phyloP scores from a whole-genome alignment of 2,888 invertebrate genomes.

The Hylaea fasciaria region DNA sequence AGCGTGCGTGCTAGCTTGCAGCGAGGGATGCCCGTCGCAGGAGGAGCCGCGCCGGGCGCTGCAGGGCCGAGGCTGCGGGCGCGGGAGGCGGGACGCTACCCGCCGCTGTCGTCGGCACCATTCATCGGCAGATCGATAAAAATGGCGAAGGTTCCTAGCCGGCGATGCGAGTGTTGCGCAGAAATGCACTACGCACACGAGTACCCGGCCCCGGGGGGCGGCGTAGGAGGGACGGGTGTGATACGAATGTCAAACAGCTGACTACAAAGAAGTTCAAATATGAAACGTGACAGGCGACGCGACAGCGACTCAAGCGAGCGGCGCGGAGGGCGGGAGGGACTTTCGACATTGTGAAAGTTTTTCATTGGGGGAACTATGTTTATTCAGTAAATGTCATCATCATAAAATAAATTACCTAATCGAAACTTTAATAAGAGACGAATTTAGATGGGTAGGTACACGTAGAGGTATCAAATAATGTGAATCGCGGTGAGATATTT shows the following conservation, averaged over 20 bases:
- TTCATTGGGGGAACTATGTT: too few relatives aligned
- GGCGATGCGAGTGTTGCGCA: constrained; percentile 59
- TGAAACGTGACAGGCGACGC: constrained; percentile 37
- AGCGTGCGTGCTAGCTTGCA: constrained; percentile 9
- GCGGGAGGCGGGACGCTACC: constrained; percentile 37
- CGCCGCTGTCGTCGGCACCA: constrained; percentile 41
- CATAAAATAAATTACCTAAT: too few relatives aligned
- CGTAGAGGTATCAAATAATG: too few relatives aligned
- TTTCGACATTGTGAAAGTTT: not conserved
- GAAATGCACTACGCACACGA: constrained; percentile 61
- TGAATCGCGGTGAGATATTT: not conserved
- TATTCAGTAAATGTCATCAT: too few relatives aligned
- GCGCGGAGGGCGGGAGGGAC: not conserved
- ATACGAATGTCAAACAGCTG: constrained; percentile 76
- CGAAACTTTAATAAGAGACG: too few relatives aligned
- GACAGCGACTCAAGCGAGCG: not conserved
- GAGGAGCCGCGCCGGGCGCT: constrained; percentile 2
- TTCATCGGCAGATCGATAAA: constrained; percentile 65
- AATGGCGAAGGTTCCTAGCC: constrained; percentile 56
- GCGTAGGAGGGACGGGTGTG: constrained; percentile 42
- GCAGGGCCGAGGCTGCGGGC: constrained; percentile 26
- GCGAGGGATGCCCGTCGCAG: not conserved
- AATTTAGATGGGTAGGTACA: too few relatives aligned
- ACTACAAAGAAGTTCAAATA: constrained; percentile 66
- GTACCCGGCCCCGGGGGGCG: constrained; percentile 35